phyloP scores from a whole-genome alignment of 2,797 vertebrate species.

The Loriculus beryllinus region DNA sequence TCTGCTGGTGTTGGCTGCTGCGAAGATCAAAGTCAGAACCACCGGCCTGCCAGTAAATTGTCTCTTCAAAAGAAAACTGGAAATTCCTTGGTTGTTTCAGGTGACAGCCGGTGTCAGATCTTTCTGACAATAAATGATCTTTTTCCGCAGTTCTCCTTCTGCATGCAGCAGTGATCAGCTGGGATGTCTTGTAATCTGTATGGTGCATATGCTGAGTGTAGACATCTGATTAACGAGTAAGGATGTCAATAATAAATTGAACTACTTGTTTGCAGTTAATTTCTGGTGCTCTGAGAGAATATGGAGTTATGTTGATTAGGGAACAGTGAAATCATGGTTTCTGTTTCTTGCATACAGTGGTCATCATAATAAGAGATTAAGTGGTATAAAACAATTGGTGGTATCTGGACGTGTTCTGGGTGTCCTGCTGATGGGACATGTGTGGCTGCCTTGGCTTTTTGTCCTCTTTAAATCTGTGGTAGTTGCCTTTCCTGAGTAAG shows the following conservation, averaged over 20 bases:
- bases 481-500: neutral
- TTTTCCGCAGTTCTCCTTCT: neutral
- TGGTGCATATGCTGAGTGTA: neutral
- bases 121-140: neutral
- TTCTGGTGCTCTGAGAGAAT: neutral
- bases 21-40: slow-evolving; percentile 36
- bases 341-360: neutral
- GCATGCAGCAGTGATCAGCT: neutral
- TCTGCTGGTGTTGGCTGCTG: slow-evolving; percentile 17
- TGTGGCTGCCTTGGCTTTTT: neutral
- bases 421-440: neutral
- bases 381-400: neutral
- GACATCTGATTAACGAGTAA: neutral
- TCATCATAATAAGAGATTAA: neutral
- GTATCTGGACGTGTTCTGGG: neutral
- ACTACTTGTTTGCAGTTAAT: neutral
- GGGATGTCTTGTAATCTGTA: neutral
- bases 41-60: slow-evolving; percentile 5
- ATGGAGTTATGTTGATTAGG: neutral
- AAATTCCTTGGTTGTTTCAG: neutral
- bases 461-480: neutral
- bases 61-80: slow-evolving; percentile 29
- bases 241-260: neutral
- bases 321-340: neutral
- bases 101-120: neutral